Percentiles rank a stretch among this genome's conserved stretches.
phyloP scores from a whole-genome alignment of 1,140 invertebrate species.

The Trypoxylus dichotomus region DNA sequence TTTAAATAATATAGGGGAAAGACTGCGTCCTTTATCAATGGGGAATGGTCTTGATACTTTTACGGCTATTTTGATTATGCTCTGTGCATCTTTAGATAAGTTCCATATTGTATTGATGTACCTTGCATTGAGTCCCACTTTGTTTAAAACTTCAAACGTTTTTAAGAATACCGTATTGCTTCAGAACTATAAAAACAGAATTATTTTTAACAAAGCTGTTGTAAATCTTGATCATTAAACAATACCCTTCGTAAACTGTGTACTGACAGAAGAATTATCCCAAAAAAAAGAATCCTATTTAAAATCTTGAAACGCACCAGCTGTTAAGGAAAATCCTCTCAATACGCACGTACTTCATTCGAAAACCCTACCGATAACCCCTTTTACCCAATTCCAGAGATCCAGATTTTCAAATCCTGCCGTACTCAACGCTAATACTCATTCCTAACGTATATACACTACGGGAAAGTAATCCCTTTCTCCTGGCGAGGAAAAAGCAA shows the following conservation, averaged over 20 bases:
- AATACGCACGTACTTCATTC: background rate
- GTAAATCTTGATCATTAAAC: too few relatives aligned
- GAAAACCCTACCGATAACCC: background rate
- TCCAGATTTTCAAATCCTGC: background rate
- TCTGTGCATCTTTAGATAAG: too few relatives aligned
- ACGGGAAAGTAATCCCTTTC: background rate
- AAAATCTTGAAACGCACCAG: background rate
- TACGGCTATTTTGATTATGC: too few relatives aligned
- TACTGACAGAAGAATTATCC: background rate
- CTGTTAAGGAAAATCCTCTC: background rate
- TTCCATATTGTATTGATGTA: too few relatives aligned
- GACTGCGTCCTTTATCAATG: too few relatives aligned
- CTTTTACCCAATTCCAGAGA: background rate
- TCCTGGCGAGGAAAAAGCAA: constrained; percentile 5
- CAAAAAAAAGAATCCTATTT: background rate
- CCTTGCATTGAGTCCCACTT: too few relatives aligned
- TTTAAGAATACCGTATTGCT: too few relatives aligned
- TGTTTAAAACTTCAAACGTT: too few relatives aligned
- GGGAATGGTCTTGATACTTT: too few relatives aligned
- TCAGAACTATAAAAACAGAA: too few relatives aligned
- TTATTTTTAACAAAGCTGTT: too few relatives aligned
- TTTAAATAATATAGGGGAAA: too few relatives aligned
- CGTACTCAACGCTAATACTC: background rate
- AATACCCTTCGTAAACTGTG: background rate
- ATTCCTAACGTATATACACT: background rate